Conservation (phyloP, 1,140 invertebrate species). For the Sycophaga agraensis region DNA sequence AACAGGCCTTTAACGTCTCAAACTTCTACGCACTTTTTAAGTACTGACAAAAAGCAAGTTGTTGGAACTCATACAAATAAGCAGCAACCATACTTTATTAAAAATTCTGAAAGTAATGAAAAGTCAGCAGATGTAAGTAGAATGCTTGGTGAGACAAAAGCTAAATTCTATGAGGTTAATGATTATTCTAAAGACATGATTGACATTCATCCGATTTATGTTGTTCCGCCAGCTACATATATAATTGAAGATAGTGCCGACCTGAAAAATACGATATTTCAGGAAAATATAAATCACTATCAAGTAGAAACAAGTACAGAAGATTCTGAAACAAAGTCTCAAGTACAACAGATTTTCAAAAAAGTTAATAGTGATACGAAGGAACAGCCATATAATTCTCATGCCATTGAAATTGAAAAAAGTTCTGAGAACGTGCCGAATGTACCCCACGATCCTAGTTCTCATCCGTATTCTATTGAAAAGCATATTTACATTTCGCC, state of each 20-base stretch:
- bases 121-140: not conserved
- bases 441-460: conserved; percentile 43
- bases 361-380: not conserved
- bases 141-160: not conserved
- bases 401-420: conserved; percentile 58
- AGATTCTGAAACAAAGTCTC: not conserved
- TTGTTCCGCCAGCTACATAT: conserved; percentile 23
- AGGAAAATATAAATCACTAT: conserved; percentile 15
- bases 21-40: not conserved
- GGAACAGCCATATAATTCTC: conserved; percentile 36
- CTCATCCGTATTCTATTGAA: conserved; percentile 60
- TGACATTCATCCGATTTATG: conserved; percentile 7
- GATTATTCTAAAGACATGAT: not conserved
- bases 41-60: too few species aligned
- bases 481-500: conserved; percentile 49
- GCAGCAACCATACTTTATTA: not conserved
- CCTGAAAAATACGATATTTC: conserved; percentile 15
- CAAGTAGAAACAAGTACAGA: not conserved
- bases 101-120: not conserved
- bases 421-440: conserved; percentile 54
- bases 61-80: conserved; percentile 26
- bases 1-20: conserved; percentile 20
- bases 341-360: not conserved
- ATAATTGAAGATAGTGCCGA: not conserved
- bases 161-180: not conserved